Conservation (phyloP, 2,888 invertebrate genomes). For the Pollenia amentaria region DNA sequence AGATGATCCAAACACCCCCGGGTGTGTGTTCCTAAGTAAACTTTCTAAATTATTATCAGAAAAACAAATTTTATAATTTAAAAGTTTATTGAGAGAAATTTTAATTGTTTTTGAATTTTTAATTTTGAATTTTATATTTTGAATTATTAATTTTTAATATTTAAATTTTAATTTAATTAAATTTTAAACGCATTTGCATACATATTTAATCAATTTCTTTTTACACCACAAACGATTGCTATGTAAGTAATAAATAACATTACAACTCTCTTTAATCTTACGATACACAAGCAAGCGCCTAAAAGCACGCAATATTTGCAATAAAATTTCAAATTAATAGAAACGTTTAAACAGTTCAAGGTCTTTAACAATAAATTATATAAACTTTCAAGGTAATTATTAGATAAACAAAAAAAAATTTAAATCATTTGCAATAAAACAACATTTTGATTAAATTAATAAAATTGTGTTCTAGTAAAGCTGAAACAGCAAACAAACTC, state of each 20-base stretch:
- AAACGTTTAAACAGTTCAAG: constrained; percentile 1
- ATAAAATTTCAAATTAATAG: not conserved
- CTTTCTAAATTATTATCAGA: no score
- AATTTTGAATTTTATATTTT: no score
- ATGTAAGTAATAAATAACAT: not conserved
- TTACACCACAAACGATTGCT: not conserved
- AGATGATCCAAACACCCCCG: no score
- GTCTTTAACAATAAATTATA: constrained; percentile 26
- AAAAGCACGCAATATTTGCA: constrained; percentile 60
- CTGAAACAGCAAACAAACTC: constrained; percentile 15
- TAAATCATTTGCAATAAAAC: not conserved
- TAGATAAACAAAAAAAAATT: not conserved
- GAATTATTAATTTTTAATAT: no score
- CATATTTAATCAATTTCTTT: not conserved
- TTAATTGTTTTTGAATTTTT: no score
- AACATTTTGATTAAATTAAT: constrained; percentile 65
- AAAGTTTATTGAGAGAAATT: no score
- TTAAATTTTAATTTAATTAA: no score
- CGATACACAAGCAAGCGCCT: constrained; percentile 46
- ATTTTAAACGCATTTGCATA: not conserved
- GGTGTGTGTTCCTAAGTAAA: no score
- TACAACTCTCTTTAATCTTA: not conserved
- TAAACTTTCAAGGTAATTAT: not conserved
- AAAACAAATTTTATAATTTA: no score
- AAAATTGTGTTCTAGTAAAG: constrained; percentile 42